These are phyloP conservation scores for Sitobion miscanthi DNA, from an alignment of 1,140 invertebrate genomes.

Conservation along the genomic window DNA sequence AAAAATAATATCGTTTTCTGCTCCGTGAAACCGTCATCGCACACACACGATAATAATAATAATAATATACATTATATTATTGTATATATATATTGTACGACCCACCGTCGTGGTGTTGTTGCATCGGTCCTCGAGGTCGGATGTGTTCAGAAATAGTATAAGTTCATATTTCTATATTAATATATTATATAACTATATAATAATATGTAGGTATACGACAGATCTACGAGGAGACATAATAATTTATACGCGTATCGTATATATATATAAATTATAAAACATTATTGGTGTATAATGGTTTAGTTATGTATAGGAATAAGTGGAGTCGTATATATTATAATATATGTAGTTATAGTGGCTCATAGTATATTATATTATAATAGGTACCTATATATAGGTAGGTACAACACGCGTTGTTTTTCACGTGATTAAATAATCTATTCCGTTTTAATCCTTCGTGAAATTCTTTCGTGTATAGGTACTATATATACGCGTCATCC, in stretches of 20 bases:
- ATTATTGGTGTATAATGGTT: background rate
- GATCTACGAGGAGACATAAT: background rate
- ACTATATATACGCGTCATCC: background rate
- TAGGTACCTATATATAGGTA: background rate
- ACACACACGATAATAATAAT: background rate
- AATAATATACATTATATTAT: background rate
- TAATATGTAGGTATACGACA: background rate
- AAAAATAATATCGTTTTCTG: slow-evolving; percentile 17
- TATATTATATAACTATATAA: no score
- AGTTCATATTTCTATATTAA: background rate
- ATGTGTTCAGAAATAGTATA: slow-evolving; percentile 6
- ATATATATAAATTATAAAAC: background rate
- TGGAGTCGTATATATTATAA: background rate
- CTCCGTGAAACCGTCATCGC: background rate
- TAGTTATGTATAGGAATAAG: background rate
- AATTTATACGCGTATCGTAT: background rate
- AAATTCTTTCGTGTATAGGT: background rate
- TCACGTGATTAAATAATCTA: background rate
- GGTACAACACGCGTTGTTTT: background rate
- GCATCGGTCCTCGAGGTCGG: background rate
- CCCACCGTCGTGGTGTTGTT: background rate
- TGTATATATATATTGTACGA: background rate
- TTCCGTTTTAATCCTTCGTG: background rate
- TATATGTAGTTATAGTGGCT: background rate
- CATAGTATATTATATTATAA: no score